A percentile compares a stretch with the other conserved stretches of the same genome.
These are phyloP conservation scores for Rhagoletis zephyria DNA, from an alignment of 1,140 invertebrate species.

Conservation along the genomic window DNA sequence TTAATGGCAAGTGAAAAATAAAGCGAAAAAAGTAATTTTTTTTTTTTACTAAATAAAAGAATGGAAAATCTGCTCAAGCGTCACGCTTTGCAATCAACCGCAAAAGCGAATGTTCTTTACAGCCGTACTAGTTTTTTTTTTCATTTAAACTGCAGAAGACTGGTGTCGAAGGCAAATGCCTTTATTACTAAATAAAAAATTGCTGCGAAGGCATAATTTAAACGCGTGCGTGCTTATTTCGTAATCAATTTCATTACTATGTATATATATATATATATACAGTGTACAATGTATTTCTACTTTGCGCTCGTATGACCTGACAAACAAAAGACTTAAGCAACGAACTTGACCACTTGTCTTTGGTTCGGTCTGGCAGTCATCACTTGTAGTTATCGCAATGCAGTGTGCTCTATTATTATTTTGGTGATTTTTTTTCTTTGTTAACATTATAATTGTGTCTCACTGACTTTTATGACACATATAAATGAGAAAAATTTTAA, in stretches of 20 bases:
- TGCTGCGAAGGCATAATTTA: neutral
- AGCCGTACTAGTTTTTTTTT: neutral
- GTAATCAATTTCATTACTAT: slow-evolving; percentile 6
- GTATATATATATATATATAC: neutral
- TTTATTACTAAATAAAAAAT: neutral
- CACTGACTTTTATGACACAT: slow-evolving; percentile 3
- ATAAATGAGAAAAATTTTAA: neutral
- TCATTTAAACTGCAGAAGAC: too few relatives aligned
- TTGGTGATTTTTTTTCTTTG: neutral
- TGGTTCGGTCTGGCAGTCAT: neutral
- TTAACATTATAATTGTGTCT: neutral
- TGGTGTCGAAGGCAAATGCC: too few relatives aligned
- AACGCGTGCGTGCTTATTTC: slow-evolving; percentile 7
- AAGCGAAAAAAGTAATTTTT: neutral
- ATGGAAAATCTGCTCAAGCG: neutral
- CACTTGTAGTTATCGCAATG: too few relatives aligned
- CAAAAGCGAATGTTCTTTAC: neutral
- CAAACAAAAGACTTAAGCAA: slow-evolving; percentile 55
- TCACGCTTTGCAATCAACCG: neutral
- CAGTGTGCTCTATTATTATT: neutral
- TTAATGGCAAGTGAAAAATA: neutral
- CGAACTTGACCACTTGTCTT: slow-evolving; percentile 23
- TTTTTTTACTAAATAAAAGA: neutral
- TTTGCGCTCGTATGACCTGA: neutral
- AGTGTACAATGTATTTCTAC: neutral